Evolutionary conservation across 2,888 invertebrate genomes (phyloP), one percentile per base, ranked within the genome.

Genomic region (Drosophila quinaria): DNA sequence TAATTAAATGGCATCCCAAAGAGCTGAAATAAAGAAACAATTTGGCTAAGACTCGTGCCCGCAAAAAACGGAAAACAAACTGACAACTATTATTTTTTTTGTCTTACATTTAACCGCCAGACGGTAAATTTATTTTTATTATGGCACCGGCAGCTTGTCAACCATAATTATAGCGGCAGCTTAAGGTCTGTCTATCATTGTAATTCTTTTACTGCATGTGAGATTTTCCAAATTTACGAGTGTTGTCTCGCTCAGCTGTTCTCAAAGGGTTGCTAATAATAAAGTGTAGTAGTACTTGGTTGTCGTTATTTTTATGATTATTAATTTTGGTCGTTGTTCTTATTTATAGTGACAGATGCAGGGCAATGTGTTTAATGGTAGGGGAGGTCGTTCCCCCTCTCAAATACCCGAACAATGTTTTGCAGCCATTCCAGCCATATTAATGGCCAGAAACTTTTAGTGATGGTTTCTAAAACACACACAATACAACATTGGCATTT

Each of bases 341-440:
- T 87, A 78, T 87, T 87, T 83, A 86, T 80, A 83, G 86, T 67
- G 72, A 82, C 86, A 84, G 82, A 84, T 87, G 86, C 76, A 87
- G 83, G 88, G 77, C 88, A 87, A 72, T 78, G 73, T 72, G 81
- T 80, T 76, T 62, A 50, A 63, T 17, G 41, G 56, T 17, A 51
- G 22, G 8, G 4, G 29, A 33, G 11, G 29, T 11, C 4, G 9
- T 1, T 3, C 17, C 15, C 29, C 31, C 29, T 42, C 35, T 17
- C 35, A 50, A 15, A 69, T 70, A 66, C 51, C 67, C 51, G 46
- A 47, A 65, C 17, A 65, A 62, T 55, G 47, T 55, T 62, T 51
- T 54, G 49, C 61, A 42, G 58, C 55, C 29, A 29, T 29, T 31
- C 37, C 13, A 60, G 61, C 44, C 66, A 73, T 81, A 81, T 82